A percentile compares a stretch with the other conserved stretches of the same genome.
Evolutionary conservation across 2,888 invertebrate genomes (phyloP).

Genomic region (Pterostichus madidus): DNA sequence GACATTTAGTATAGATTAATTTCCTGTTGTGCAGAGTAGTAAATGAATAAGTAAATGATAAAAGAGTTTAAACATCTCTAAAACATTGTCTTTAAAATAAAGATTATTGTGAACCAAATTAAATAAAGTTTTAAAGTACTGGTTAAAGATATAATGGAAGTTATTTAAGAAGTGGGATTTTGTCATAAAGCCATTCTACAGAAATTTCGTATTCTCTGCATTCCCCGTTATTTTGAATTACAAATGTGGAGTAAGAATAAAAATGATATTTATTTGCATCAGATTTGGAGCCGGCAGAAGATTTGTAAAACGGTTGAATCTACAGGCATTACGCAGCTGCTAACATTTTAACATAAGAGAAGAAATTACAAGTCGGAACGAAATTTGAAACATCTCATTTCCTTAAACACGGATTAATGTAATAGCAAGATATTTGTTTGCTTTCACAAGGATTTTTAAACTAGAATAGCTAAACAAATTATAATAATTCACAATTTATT

Average conservation of each 20-base stretch:
- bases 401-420: conserved; percentile 42
- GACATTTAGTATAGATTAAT: too few relatives aligned
- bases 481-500: too few relatives aligned
- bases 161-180: too few relatives aligned
- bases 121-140: too few relatives aligned
- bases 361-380: conserved; percentile 54
- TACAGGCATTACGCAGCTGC: conserved; percentile 5
- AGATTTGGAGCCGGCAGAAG: conserved; percentile 43
- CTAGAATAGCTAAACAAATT: conserved; percentile 9
- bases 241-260: conserved; percentile 52
- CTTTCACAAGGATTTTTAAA: not conserved
- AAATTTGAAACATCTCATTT: conserved; percentile 53
- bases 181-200: too few relatives aligned
- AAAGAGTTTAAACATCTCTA: too few relatives aligned
- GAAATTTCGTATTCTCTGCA: not conserved
- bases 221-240: conserved; percentile 50
- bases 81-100: too few relatives aligned
- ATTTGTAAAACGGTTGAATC: conserved; percentile 54
- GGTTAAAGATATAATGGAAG: too few relatives aligned
- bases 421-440: conserved; percentile 38
- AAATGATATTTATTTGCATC: conserved; percentile 63
- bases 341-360: conserved; percentile 52
- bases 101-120: too few relatives aligned
- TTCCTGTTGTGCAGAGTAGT: too few relatives aligned
- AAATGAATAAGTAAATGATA: too few relatives aligned